These are phyloP conservation scores for Maconellicoccus hirsutus DNA, from an alignment of 1,140 invertebrate genomes.

Conservation along the genomic window DNA sequence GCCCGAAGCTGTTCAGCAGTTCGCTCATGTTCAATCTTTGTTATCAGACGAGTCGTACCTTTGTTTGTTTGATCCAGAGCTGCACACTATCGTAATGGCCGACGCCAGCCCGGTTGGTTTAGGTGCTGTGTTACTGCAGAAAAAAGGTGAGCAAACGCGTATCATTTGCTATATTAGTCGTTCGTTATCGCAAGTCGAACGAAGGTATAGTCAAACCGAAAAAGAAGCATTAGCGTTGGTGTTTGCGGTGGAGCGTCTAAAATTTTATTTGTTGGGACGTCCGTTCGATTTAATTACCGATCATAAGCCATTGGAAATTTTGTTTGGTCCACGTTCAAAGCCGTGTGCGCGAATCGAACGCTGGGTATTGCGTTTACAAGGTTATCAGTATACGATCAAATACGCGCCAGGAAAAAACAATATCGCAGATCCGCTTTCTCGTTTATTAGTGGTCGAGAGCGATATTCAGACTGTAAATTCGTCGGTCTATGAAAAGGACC, in stretches of 20 bases:
- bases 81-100: not conserved
- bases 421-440: slow-evolving; percentile 6
- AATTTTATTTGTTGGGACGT: slow-evolving; percentile 30
- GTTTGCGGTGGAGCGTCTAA: slow-evolving; percentile 35
- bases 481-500: not conserved
- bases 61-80: not conserved
- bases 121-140: not conserved
- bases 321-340: slow-evolving; percentile 28
- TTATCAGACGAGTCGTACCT: not conserved
- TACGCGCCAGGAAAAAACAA: slow-evolving; percentile 16
- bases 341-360: slow-evolving; percentile 30
- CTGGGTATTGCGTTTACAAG: slow-evolving; percentile 17
- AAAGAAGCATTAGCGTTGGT: slow-evolving; percentile 38
- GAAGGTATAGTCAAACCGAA: slow-evolving; percentile 37
- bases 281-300: slow-evolving; percentile 22
- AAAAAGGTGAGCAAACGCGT: too few species aligned
- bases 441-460: not conserved
- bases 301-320: slow-evolving; percentile 18
- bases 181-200: slow-evolving; percentile 22
- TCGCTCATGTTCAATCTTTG: not conserved
- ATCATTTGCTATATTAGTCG: slow-evolving; percentile 29
- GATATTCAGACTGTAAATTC: not conserved
- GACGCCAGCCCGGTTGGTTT: not conserved
- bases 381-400: not conserved
- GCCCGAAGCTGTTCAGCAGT: too few species aligned